phyloP scores from a whole-genome alignment of 2,797 vertebrate species.

The Carapus acus region DNA sequence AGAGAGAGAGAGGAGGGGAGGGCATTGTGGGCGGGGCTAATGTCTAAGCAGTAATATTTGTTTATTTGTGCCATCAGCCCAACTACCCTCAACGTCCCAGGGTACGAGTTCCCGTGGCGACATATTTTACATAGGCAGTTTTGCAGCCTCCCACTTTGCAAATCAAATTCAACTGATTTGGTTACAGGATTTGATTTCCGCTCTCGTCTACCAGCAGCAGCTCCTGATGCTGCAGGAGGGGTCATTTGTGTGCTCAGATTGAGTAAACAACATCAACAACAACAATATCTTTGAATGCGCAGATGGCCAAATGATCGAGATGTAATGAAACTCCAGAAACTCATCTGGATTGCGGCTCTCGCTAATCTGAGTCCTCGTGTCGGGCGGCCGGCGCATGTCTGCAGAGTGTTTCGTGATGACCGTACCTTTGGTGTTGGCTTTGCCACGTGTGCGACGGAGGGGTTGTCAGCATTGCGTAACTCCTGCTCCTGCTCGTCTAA shows the following conservation, averaged over 20 bases:
- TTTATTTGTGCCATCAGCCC: not conserved
- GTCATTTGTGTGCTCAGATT: conserved; percentile 60
- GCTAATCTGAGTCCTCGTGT: conserved; percentile 17
- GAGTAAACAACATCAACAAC: no score
- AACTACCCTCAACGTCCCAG: not conserved
- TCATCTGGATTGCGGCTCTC: conserved; percentile 48
- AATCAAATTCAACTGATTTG: conserved; percentile 63
- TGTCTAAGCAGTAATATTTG: conserved; percentile 18
- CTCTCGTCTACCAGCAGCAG: conserved; percentile 49
- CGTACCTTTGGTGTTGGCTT: no score
- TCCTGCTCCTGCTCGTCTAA: no score
- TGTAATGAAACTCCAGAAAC: conserved; percentile 54
- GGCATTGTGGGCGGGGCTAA: conserved; percentile 3
- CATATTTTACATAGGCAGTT: conserved; percentile 52
- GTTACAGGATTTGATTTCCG: conserved; percentile 42
- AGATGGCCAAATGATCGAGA: conserved; percentile 40
- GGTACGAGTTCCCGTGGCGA: conserved; percentile 7
- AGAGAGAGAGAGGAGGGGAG: conserved; percentile 17
- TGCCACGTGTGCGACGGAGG: no score
- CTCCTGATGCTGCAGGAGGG: conserved; percentile 24
- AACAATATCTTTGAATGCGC: conserved; percentile 59
- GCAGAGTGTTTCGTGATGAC: no score
- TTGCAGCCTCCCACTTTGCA: conserved; percentile 58
- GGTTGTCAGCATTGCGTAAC: no score
- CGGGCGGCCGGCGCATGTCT: no score